These are phyloP conservation scores for Scomber scombrus DNA, from an alignment of 2,113 vertebrate genomes.

Conservation along the genomic window DNA sequence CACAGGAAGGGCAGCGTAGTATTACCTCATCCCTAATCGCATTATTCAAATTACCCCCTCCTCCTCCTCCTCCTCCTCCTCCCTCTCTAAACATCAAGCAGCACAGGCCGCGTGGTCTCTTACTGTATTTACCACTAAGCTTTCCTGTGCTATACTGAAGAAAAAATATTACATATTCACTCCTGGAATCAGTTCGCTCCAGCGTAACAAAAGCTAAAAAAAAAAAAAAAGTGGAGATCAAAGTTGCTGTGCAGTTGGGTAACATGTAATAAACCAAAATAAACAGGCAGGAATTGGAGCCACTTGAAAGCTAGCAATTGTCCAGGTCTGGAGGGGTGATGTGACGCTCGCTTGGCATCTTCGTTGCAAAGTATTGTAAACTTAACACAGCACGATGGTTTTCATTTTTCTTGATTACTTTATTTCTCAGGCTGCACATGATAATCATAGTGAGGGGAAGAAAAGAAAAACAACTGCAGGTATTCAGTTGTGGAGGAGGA, in stretches of 20 bases:
- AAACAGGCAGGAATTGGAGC: constrained; percentile 5
- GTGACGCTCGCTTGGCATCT: not conserved
- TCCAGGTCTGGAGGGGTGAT: not conserved
- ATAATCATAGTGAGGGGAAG: not conserved
- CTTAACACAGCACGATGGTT: not conserved
- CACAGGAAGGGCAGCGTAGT: constrained; percentile 3
- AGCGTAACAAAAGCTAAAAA: not conserved
- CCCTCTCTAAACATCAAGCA: not conserved
- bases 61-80: not conserved
- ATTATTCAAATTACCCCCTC: constrained; percentile 24
- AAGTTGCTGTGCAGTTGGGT: not conserved
- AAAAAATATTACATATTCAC: not conserved
- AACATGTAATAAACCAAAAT: constrained; percentile 26
- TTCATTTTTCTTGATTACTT: not conserved
- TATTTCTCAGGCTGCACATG: not conserved
- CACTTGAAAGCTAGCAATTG: not conserved
- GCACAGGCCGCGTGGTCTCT: not conserved
- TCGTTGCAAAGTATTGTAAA: not conserved
- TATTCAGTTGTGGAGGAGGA: not conserved
- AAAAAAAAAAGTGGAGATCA: constrained; percentile 4
- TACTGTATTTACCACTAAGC: not conserved
- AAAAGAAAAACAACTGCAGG: not conserved
- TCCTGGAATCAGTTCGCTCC: not conserved
- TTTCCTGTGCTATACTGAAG: not conserved
- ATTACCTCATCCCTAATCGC: constrained; percentile 22